A percentile compares a stretch with the other conserved stretches of the same genome.
Conservation (phyloP, 2,888 invertebrate species). For the Bedellia somnulentella region DNA sequence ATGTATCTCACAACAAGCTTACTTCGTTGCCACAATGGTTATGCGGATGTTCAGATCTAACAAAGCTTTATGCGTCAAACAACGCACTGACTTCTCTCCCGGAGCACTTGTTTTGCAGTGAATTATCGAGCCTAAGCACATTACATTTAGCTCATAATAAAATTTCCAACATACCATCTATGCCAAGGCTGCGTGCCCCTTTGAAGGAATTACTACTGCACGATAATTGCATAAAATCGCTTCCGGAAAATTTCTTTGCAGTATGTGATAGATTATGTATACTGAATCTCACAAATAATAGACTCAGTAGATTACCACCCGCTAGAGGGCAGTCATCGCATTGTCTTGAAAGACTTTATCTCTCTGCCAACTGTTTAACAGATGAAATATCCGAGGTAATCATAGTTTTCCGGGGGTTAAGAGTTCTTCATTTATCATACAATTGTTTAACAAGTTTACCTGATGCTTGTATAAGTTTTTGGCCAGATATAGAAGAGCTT, state of each 20-base stretch:
- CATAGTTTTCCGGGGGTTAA: constrained; percentile 65
- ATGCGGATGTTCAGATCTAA: constrained; percentile 70
- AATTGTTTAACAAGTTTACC: constrained; percentile 75
- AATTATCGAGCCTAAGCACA: constrained; percentile 71
- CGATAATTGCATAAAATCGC: constrained; percentile 72
- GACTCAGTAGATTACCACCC: constrained; percentile 69
- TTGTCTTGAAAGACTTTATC: constrained; percentile 66
- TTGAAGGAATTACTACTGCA: constrained; percentile 74
- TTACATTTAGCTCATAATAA: constrained; percentile 79
- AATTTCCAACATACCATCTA: constrained; percentile 71
- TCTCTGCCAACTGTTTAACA: constrained; percentile 76
- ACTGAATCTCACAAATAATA: constrained; percentile 79
- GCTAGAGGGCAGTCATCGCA: constrained; percentile 64
- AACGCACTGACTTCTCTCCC: constrained; percentile 71
- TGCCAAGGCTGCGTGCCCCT: constrained; percentile 65
- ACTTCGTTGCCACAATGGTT: constrained; percentile 77
- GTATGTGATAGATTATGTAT: constrained; percentile 66
- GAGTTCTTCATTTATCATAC: constrained; percentile 75
- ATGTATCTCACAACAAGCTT: constrained; percentile 78
- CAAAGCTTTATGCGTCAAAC: constrained; percentile 74
- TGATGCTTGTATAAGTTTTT: constrained; percentile 72
- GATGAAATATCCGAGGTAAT: constrained; percentile 70
- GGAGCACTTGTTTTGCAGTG: constrained; percentile 73
- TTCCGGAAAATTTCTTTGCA: constrained; percentile 78
- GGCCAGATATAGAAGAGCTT: constrained; percentile 80